These are phyloP conservation scores for Xestia ashworthii DNA, from an alignment of 2,888 invertebrate species.

Conservation along the genomic window DNA sequence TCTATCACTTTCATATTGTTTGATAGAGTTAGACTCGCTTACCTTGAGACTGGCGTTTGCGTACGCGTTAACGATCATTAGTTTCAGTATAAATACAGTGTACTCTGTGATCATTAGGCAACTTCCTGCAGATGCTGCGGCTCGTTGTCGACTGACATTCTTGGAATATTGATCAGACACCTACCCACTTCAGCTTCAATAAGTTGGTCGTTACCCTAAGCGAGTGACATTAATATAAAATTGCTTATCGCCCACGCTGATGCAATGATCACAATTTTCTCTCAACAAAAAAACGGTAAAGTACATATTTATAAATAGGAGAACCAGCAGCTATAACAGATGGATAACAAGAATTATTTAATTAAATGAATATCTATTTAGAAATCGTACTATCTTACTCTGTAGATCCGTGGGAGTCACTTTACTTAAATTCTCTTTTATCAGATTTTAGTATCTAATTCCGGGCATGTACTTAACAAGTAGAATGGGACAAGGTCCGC, in stretches of 20 bases:
- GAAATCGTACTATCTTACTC: neutral
- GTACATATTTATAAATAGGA: conserved; percentile 14
- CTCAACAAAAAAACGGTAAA: conserved; percentile 30
- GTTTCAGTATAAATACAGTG: neutral
- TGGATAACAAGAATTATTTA: conserved; percentile 28
- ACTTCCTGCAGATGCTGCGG: conserved; percentile 52
- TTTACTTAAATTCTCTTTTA: neutral
- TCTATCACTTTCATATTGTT: conserved; percentile 71
- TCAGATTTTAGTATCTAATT: neutral
- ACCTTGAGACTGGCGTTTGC: conserved; percentile 54
- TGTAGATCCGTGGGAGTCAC: neutral
- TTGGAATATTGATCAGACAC: conserved; percentile 49
- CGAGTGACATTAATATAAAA: conserved; percentile 51
- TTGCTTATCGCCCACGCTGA: conserved; percentile 33
- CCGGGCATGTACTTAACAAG: neutral
- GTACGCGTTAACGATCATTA: conserved; percentile 64
- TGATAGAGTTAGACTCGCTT: conserved; percentile 67
- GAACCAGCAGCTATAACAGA: too few species aligned
- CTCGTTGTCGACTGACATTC: conserved; percentile 42
- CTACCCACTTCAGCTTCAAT: conserved; percentile 18
- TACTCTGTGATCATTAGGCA: conserved; percentile 57
- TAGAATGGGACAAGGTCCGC: too few species aligned
- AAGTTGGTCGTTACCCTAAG: conserved; percentile 44
- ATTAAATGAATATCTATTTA: conserved; percentile 47
- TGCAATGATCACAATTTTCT: conserved; percentile 29